phyloP scores from a whole-genome alignment of 2,888 invertebrate species.

The Crocallis elinguaria region DNA sequence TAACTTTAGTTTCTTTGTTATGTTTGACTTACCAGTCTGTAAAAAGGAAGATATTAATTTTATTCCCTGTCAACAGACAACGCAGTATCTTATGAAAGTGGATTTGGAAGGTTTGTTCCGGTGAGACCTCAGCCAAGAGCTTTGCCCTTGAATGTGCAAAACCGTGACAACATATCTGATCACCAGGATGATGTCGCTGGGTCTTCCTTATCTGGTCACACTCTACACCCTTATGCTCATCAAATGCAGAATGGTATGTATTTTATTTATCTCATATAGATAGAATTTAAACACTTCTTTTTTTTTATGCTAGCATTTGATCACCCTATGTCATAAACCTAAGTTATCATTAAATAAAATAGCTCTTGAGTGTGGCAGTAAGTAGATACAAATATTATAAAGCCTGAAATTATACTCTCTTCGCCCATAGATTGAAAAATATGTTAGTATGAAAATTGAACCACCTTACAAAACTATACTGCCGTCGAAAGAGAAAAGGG shows the following conservation, averaged over 20 bases:
- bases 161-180: slow-evolving; percentile 70
- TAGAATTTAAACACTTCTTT: neutral
- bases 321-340: no score
- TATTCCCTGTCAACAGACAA: slow-evolving; percentile 58
- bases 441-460: no score
- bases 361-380: no score
- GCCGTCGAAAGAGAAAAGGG: no score
- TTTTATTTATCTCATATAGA: neutral
- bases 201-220: slow-evolving; percentile 67
- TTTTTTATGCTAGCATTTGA: no score
- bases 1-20: slow-evolving; percentile 4
- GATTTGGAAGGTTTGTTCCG: slow-evolving; percentile 80
- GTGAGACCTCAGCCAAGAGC: slow-evolving; percentile 80
- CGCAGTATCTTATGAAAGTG: slow-evolving; percentile 75
- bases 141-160: slow-evolving; percentile 74
- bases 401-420: no score
- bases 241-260: slow-evolving; percentile 77
- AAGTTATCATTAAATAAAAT: no score
- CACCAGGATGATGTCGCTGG: slow-evolving; percentile 71
- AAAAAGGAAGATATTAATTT: slow-evolving; percentile 3
- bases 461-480: no score
- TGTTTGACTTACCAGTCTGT: neutral
- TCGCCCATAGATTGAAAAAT: no score
- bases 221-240: slow-evolving; percentile 74
- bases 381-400: no score